A percentile compares a stretch with the other conserved stretches of the same genome.
phyloP scores from a whole-genome alignment of 1,140 invertebrate genomes.

The Chrysomallon squamiferum region DNA sequence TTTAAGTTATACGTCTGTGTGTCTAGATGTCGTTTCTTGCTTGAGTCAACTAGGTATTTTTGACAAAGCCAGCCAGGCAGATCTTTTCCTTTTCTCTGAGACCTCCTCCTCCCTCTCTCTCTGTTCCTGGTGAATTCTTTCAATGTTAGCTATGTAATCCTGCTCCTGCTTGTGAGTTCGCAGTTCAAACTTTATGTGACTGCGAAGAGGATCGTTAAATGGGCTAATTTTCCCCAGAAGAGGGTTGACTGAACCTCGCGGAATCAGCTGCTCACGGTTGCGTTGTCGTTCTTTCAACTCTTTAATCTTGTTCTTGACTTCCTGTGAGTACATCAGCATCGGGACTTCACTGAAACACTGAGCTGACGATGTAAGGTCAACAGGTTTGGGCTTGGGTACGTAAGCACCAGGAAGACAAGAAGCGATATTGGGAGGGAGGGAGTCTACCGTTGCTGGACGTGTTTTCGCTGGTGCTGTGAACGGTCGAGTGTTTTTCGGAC shows the following conservation, averaged over 20 bases:
- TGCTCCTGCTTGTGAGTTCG: constrained; percentile 53
- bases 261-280: constrained; percentile 20
- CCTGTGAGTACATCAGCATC: constrained; percentile 58
- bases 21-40: too few relatives aligned
- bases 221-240: constrained; percentile 48
- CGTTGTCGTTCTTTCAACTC: constrained; percentile 39
- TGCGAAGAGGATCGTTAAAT: constrained; percentile 54
- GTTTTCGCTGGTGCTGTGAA: constrained; percentile 39
- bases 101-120: constrained; percentile 32
- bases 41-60: constrained; percentile 16
- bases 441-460: constrained; percentile 27
- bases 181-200: constrained; percentile 55
- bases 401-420: constrained; percentile 32
- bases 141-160: constrained; percentile 43
- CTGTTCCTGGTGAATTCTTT: constrained; percentile 30
- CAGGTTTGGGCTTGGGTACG: constrained; percentile 20
- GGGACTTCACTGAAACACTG: constrained; percentile 43
- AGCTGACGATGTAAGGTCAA: constrained; percentile 26
- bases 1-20: too few relatives aligned
- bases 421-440: constrained; percentile 33
- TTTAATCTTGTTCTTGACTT: constrained; percentile 48
- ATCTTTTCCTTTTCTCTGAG: constrained; percentile 43
- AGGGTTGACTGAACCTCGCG: constrained; percentile 35
- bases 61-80: constrained; percentile 49
- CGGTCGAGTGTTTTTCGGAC: constrained; percentile 22